Base-by-base conservation (phyloP, 1,140 invertebrate species). In the Ectropis grisescens region DNA sequence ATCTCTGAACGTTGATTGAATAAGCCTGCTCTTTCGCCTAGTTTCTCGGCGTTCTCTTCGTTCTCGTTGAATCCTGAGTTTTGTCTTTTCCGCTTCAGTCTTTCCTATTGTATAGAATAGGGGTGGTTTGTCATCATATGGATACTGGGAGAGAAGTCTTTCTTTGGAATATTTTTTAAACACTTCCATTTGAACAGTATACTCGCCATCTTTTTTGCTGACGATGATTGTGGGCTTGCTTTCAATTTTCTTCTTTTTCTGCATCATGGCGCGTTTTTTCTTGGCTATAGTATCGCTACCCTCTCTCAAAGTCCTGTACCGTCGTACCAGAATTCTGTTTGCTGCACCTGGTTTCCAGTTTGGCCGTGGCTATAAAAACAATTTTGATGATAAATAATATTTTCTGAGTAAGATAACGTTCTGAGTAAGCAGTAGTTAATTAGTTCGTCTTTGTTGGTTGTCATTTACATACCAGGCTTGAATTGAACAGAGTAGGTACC, bases 41-140 rank as follows among this genome's bases (percentile, higher is more conserved):
- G 78, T 70, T 6, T 74, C 50, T 8, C 65, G 41, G 34, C 72
- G 61, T 19, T 59, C 55, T 14, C 44, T 55, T 6, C 69, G 58
- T 36, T 66, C 65, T 33, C 65, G 74, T 39, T 61, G 68, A 33
- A 57, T 68, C 16, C 43, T 41, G 6, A 70, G 41, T 46, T 71
- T 54, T 6, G 37, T 42, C 42, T 78, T 81, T 47, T 78, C 72
- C 39, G 74, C 70, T n/a, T 71, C 69, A 13, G 70, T 81, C 37
- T 72, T 65, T 5, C 76, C 76, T 43, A 81, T 62, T 6, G 58
- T 67, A 31, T 72, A 81, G 5, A 65, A 71, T 3, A 78, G 13
- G 1, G 65, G 29, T 14, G 61, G 64, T 46, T 76, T 78, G 26
- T 81, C 76, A 50, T 81, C 76, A 48, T 68, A 81, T 0, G 76